Conservation (phyloP, 1,140 invertebrate species). For the Uloborus diversus region DNA sequence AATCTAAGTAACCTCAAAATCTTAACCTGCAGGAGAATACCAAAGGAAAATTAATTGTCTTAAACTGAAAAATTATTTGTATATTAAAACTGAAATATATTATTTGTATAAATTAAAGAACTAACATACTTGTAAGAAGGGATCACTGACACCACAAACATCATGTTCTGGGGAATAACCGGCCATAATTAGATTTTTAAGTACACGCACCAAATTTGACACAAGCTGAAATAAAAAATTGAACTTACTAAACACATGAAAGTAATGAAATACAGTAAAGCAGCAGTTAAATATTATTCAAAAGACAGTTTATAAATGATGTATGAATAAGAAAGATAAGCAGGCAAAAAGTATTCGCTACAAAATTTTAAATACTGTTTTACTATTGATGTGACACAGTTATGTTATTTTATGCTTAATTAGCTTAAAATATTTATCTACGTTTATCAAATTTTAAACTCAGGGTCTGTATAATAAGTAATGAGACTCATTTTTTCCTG, state of each 20-base stretch:
- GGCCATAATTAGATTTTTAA: conserved; percentile 97
- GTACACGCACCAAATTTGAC: conserved; percentile 95
- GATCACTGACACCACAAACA: conserved; percentile 99
- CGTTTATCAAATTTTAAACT: too few species aligned
- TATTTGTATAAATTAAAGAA: background rate
- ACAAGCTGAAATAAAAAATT: conserved; percentile 84
- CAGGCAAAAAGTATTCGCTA: too few species aligned
- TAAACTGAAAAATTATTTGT: background rate
- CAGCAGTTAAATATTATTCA: too few species aligned
- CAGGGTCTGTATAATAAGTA: too few species aligned
- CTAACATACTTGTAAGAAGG: conserved; percentile 89
- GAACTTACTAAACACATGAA: too few species aligned
- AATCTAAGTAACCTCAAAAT: conserved; percentile 93
- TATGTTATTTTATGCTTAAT: too few species aligned
- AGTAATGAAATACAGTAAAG: too few species aligned
- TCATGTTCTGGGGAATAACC: conserved; percentile 99
- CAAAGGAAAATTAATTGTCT: too few species aligned
- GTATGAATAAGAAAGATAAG: background rate
- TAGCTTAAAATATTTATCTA: too few species aligned
- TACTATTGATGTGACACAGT: too few species aligned
- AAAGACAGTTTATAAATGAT: background rate
- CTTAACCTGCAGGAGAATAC: conserved; percentile 79
- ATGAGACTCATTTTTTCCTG: too few species aligned
- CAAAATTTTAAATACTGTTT: too few species aligned
- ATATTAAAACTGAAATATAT: background rate